Evolutionary conservation across 2,797 vertebrate genomes (phyloP).

Genomic region (Pipistrellus nathusii): DNA sequence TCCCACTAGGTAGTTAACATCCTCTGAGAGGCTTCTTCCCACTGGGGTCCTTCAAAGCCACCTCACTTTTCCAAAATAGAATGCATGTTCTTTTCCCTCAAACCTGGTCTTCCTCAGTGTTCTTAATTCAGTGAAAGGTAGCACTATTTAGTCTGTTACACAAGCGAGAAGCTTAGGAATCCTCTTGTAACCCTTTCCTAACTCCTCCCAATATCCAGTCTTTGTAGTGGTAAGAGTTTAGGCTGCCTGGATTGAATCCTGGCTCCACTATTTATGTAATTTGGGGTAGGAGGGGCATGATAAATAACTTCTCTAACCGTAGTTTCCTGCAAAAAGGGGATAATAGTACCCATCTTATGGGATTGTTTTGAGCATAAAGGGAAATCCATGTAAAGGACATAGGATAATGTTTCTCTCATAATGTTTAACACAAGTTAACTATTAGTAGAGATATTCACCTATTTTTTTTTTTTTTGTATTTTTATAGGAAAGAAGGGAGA

Average conservation of each 20-base stretch:
- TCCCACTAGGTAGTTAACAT: not conserved
- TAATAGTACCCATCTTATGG: not conserved
- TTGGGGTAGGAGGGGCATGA: not conserved
- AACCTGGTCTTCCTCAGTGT: not conserved
- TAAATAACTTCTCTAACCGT: not conserved
- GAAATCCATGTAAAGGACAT: not conserved
- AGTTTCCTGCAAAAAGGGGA: not conserved
- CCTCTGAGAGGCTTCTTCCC: not conserved
- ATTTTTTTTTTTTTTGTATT: no score
- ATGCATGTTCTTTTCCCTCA: not conserved
- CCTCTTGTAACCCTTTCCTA: not conserved
- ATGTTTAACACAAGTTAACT: not conserved
- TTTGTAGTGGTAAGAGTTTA: not conserved
- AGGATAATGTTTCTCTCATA: not conserved
- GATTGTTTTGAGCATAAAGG: constrained; percentile 6
- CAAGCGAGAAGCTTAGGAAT: not conserved
- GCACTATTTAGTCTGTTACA: not conserved
- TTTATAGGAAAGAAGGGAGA: no score
- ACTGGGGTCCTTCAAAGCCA: not conserved
- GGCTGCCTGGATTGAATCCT: not conserved
- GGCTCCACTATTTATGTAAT: not conserved
- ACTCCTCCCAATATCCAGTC: not conserved
- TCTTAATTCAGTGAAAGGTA: constrained; percentile 7
- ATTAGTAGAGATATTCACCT: not conserved
- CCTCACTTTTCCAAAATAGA: not conserved